These are phyloP conservation scores for Andricus grossulariae DNA, from an alignment of 1,140 invertebrate genomes.

Conservation along the genomic window DNA sequence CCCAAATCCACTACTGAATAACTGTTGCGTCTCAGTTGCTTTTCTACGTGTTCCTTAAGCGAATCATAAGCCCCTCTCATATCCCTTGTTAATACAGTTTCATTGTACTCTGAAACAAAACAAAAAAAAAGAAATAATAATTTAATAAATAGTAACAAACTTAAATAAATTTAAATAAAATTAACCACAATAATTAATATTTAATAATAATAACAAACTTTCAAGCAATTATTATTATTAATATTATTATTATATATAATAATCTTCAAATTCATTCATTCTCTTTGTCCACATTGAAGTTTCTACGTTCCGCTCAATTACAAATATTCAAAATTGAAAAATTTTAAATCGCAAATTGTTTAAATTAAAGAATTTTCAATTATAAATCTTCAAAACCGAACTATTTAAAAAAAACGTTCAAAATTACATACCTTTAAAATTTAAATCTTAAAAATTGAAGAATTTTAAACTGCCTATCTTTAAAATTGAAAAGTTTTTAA, in stretches of 20 bases:
- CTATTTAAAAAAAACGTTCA: no score
- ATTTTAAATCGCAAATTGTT: no score
- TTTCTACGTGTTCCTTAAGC: conserved; percentile 79
- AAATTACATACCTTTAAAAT: no score
- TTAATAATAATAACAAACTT: neutral
- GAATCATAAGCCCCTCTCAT: conserved; percentile 76
- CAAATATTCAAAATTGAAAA: no score
- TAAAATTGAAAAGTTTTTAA: no score
- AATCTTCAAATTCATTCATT: no score
- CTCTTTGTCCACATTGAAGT: no score
- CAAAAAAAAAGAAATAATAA: conserved; percentile 26
- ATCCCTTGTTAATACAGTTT: conserved; percentile 71
- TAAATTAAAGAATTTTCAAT: no score
- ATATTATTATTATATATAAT: neutral
- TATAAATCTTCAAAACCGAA: no score
- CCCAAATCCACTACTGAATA: conserved; percentile 82
- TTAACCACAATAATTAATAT: neutral
- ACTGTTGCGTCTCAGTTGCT: conserved; percentile 79
- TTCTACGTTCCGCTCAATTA: no score
- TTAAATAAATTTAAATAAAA: neutral
- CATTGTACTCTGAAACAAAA: conserved; percentile 41
- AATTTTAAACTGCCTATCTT: no score
- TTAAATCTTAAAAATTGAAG: no score
- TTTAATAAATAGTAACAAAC: conserved; percentile 19
- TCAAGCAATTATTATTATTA: neutral